Evolutionary conservation across 1,140 invertebrate species (phyloP), one percentile per base, ranked within the genome.

Genomic region (Drosophila bifasciata): DNA sequence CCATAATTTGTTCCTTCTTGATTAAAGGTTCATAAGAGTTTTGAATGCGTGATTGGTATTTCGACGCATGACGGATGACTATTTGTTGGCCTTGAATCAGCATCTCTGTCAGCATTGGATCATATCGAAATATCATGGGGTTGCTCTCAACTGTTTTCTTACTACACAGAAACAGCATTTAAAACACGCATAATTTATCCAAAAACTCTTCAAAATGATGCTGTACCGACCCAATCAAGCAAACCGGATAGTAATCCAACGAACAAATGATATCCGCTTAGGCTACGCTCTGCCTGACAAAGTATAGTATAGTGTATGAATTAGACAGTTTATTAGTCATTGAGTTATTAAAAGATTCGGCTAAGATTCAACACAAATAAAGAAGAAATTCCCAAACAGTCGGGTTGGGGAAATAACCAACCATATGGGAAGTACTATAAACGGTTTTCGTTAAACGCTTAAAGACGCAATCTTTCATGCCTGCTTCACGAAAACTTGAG

Each of bases 181-280:
- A 55, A 48, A 61, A 56, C 43, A 52, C 55, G 56, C 52, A 84
- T 84, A 50, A 52, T 41, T 68, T 25, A 69, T 51, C 48, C 28
- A 53, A 53, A 74, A 67, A 67, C 56, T 66, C 59, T 60, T 43
- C 23, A 45, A 57, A 66, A 51, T 67, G 28, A 51, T 67, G 28
- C 45, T 40, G 36, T 51, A 70, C 21, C 43, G 44, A 49, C 50
- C 39, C 44, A 78, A 75, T 75, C 52, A 67, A 53, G 32, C 51
- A 73, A 84, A 85, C 80, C 80, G 80, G 80, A 80, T 86, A 84
- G 75, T 67, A 76, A 61, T 39, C 41, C 44, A 72, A 66, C 60
- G n/a, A 79, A 67, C 57, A 61, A 73, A 79, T 68, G 43, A 76
- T 76, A 84, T 84, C 79, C 71, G 79, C 79, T 84, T 84, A 63